Percentiles rank a stretch among this genome's conserved stretches.
phyloP scores from a whole-genome alignment of 2,888 invertebrate species.

The Myopa testacea region DNA sequence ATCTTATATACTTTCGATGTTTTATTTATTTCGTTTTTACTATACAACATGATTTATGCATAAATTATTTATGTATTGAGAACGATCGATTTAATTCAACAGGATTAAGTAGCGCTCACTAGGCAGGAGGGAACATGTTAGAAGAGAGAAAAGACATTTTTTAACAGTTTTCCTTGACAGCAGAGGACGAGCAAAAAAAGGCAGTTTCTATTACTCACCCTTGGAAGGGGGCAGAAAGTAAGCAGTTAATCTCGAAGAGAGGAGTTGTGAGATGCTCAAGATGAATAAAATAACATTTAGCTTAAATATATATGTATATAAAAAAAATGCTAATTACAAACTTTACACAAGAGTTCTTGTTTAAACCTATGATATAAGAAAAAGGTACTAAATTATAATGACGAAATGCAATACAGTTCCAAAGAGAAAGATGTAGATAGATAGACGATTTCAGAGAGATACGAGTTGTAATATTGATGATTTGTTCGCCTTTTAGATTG shows the following conservation, averaged over 20 bases:
- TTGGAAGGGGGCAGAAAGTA: background rate
- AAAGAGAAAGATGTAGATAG: background rate
- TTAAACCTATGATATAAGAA: slow-evolving; percentile 30
- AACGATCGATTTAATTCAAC: slow-evolving; percentile 15
- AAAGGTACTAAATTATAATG: slow-evolving; percentile 18
- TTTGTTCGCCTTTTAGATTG: background rate
- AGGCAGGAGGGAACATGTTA: background rate
- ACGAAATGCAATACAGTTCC: slow-evolving; percentile 6
- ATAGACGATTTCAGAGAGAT: background rate
- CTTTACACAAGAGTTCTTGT: slow-evolving; percentile 27
- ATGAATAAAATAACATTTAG: slow-evolving; percentile 34
- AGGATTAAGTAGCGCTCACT: slow-evolving; percentile 32
- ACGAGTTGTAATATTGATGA: slow-evolving; percentile 1
- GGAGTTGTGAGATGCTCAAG: background rate
- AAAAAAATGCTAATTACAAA: slow-evolving; percentile 37
- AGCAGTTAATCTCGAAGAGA: slow-evolving; percentile 11
- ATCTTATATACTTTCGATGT: slow-evolving; percentile 14
- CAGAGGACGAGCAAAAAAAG: background rate
- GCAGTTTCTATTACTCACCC: background rate
- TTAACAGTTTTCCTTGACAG: background rate
- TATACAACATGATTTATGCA: slow-evolving; percentile 16
- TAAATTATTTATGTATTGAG: slow-evolving; percentile 27
- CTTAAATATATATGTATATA: slow-evolving; percentile 29
- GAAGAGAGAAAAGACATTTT: background rate
- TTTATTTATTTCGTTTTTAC: slow-evolving; percentile 28